These are phyloP conservation scores for Elmis aenea DNA, from an alignment of 2,888 invertebrate species.

Conservation along the genomic window DNA sequence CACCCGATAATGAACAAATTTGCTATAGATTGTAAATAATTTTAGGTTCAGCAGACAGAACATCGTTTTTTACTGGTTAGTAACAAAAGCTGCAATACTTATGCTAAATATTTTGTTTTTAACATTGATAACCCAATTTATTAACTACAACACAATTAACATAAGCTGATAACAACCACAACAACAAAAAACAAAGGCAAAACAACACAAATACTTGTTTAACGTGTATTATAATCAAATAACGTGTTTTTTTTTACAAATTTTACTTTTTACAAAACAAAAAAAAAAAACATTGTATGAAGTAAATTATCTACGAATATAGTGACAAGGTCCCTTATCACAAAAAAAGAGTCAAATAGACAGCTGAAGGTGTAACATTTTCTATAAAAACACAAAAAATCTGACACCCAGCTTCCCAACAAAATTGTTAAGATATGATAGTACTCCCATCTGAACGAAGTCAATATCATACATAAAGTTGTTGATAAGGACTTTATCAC, in stretches of 20 bases:
- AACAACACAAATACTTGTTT: too few species aligned
- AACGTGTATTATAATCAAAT: slow-evolving; percentile 27
- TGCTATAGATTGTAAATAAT: too few species aligned
- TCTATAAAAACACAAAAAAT: slow-evolving; percentile 15
- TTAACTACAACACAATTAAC: too few species aligned
- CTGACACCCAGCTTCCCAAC: slow-evolving; percentile 8
- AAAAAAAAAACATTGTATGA: slow-evolving; percentile 32
- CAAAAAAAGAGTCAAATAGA: slow-evolving; percentile 23
- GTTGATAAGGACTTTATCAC: slow-evolving; percentile 53
- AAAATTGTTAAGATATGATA: slow-evolving; percentile 45
- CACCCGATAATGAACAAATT: too few species aligned
- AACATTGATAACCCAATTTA: too few species aligned
- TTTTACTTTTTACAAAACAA: slow-evolving; percentile 31
- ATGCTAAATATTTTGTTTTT: too few species aligned
- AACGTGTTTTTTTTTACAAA: slow-evolving; percentile 27
- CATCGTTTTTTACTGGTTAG: too few species aligned
- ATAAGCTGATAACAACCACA: too few species aligned
- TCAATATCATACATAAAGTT: slow-evolving; percentile 51
- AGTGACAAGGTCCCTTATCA: slow-evolving; percentile 50
- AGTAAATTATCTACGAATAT: slow-evolving; percentile 34
- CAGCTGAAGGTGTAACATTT: slow-evolving; percentile 8
- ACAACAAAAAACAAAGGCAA: too few species aligned
- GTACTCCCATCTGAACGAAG: slow-evolving; percentile 56
- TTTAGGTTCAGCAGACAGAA: too few species aligned
- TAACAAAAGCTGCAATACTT: too few species aligned